Evolutionary conservation across 2,113 vertebrate species (phyloP).

Genomic region (Nibea albiflora): DNA sequence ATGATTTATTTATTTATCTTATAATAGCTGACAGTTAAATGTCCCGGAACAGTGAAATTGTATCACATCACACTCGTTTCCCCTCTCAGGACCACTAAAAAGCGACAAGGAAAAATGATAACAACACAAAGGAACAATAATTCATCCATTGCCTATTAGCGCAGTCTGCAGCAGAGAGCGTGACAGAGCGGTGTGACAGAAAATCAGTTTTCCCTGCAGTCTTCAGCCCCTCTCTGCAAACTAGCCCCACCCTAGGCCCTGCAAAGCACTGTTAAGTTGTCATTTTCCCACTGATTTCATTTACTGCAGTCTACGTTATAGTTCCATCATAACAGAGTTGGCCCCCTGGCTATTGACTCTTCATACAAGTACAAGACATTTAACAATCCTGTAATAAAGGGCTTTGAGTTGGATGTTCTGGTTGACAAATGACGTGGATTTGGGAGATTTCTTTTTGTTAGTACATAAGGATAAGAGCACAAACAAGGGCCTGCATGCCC

Average conservation of each 20-base stretch:
- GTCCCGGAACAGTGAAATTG: slow-evolving; percentile 7
- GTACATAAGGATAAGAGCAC: not conserved
- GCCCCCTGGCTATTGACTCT: slow-evolving; percentile 43
- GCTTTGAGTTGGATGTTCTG: slow-evolving; percentile 29
- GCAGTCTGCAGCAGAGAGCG: slow-evolving; percentile 24
- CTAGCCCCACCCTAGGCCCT: slow-evolving; percentile 46
- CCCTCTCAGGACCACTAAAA: not conserved
- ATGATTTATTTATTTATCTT: slow-evolving; percentile 40
- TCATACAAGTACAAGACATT: slow-evolving; percentile 9
- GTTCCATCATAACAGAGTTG: slow-evolving; percentile 5
- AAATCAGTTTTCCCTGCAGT: slow-evolving; percentile 59
- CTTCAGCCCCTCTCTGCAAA: slow-evolving; percentile 36
- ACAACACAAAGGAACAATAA: not conserved
- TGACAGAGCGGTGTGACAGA: slow-evolving; percentile 38
- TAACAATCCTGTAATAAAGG: slow-evolving; percentile 14
- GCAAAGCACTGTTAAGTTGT: slow-evolving; percentile 17
- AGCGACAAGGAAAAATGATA: not conserved
- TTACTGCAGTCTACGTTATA: slow-evolving; percentile 13
- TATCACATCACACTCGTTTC: not conserved
- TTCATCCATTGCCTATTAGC: slow-evolving; percentile 8
- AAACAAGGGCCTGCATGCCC: slow-evolving; percentile 55
- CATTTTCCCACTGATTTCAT: slow-evolving; percentile 36
- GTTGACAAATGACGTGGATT: slow-evolving; percentile 56
- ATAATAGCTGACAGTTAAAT: slow-evolving; percentile 19
- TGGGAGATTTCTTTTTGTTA: slow-evolving; percentile 14